A percentile compares a stretch with the other conserved stretches of the same genome.
phyloP scores from a whole-genome alignment of 2,888 invertebrate genomes.

The Theretra japonica region DNA sequence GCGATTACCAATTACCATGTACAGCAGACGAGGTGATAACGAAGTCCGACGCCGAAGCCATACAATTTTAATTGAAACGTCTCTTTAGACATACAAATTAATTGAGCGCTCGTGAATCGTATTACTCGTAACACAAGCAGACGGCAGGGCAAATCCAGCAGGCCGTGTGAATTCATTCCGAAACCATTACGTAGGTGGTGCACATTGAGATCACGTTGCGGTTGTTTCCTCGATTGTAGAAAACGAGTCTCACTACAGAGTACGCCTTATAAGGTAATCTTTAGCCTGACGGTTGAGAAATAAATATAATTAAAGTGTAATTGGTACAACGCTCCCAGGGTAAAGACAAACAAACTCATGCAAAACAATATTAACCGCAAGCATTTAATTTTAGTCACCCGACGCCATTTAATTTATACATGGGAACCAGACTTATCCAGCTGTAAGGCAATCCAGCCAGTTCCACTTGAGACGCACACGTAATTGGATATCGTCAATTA shows the following conservation, averaged over 20 bases:
- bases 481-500: constrained; percentile 47
- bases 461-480: constrained; percentile 39
- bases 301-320: neutral
- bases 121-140: constrained; percentile 9
- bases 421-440: constrained; percentile 41
- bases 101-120: constrained; percentile 52
- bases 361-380: constrained; percentile 3
- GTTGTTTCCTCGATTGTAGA: neutral
- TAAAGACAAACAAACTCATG: neutral
- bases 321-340: neutral
- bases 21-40: constrained; percentile 56
- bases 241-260: neutral
- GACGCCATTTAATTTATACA: constrained; percentile 17
- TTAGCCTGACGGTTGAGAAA: neutral
- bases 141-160: neutral
- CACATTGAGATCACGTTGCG: neutral
- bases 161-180: neutral
- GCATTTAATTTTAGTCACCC: neutral
- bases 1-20: constrained; percentile 62
- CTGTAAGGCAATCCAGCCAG: constrained; percentile 41
- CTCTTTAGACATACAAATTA: constrained; percentile 65
- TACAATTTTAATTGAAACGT: constrained; percentile 64
- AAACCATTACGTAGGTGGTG: constrained; percentile 1
- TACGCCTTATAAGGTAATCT: neutral
- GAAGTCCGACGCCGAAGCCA: constrained; percentile 41